Conservation (phyloP, 2,797 vertebrate species). For the Orientallactaga sibirica region DNA sequence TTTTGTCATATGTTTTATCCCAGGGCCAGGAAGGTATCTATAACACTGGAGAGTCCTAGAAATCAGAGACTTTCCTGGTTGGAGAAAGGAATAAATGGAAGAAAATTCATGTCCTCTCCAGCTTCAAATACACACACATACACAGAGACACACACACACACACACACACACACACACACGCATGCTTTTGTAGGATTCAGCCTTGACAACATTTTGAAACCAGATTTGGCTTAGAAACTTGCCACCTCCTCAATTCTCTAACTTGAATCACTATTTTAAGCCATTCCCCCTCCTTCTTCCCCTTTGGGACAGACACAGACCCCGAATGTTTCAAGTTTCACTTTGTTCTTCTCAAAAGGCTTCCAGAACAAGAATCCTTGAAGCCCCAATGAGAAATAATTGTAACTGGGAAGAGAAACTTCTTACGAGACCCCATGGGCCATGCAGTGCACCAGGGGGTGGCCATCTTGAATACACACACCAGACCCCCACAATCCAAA, state of each 20-base stretch:
- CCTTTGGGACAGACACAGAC: background rate
- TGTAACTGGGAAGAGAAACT: background rate
- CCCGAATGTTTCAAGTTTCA: background rate
- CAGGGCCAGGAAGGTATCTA: no score
- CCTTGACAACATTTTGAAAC: slow-evolving; percentile 15
- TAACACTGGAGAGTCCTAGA: background rate
- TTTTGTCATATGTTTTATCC: no score
- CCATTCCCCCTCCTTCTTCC: background rate
- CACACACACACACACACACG: background rate
- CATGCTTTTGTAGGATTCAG: background rate
- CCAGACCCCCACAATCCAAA: background rate
- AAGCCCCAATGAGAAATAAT: background rate
- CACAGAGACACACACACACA: background rate
- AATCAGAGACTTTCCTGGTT: slow-evolving; percentile 3
- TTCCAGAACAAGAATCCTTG: background rate
- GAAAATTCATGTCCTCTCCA: background rate
- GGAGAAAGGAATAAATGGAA: background rate
- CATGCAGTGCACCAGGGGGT: background rate
- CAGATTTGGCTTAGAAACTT: slow-evolving; percentile 17
- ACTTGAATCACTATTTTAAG: background rate
- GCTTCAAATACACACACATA: background rate
- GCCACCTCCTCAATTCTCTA: background rate
- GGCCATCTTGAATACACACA: background rate
- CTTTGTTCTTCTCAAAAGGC: background rate
- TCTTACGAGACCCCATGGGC: background rate